Conservation (phyloP, 2,113 vertebrate genomes). For the Cinclus cinclus region DNA sequence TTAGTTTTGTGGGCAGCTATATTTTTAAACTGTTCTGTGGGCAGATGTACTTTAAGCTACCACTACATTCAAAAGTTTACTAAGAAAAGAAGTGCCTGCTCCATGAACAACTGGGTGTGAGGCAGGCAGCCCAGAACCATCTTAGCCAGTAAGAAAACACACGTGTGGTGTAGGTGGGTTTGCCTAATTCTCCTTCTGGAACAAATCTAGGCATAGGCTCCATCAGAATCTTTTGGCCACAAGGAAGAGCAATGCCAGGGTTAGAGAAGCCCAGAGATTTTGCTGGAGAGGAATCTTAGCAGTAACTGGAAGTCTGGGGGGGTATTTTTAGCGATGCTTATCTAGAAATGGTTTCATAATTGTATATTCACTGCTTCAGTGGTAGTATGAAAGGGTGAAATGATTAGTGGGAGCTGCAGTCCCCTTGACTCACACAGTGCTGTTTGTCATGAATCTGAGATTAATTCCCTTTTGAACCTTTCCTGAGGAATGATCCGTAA, state of each 20-base stretch:
- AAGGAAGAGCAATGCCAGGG: neutral
- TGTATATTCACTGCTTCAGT: neutral
- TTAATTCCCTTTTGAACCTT: neutral
- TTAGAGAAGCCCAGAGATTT: neutral
- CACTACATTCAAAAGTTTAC: neutral
- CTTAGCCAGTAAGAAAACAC: neutral
- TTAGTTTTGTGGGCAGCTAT: neutral
- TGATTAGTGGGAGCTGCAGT: neutral
- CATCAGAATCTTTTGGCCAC: neutral
- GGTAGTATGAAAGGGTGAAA: neutral
- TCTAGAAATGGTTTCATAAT: neutral
- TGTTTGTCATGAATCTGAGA: neutral
- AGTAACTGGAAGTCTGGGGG: neutral
- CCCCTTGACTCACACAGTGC: neutral
- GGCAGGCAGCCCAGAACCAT: neutral
- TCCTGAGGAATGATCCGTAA: neutral
- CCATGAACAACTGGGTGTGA: neutral
- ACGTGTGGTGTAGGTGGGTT: neutral
- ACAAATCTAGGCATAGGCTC: neutral
- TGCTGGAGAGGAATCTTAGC: neutral
- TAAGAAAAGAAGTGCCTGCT: neutral
- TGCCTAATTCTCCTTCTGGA: neutral
- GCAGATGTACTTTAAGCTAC: neutral
- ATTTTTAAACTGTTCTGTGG: neutral
- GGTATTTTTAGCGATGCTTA: neutral